phyloP scores from a whole-genome alignment of 2,113 vertebrate genomes.

The Silurus meridionalis region DNA sequence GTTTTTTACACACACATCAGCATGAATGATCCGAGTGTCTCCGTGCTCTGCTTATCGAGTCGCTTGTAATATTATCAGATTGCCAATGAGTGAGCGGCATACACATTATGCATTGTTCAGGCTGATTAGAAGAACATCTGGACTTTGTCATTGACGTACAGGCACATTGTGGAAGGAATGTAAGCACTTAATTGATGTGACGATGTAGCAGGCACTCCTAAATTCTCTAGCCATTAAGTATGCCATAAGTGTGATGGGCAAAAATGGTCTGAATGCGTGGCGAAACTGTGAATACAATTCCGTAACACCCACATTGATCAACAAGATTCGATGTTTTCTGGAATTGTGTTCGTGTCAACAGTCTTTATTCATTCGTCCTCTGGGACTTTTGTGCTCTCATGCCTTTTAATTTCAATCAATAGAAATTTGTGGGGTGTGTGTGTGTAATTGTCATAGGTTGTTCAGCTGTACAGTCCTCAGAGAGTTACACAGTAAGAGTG shows the following conservation, averaged over 20 bases:
- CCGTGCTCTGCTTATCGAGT: neutral
- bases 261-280: neutral
- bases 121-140: constrained; percentile 1
- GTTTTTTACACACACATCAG: neutral
- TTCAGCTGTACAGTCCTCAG: constrained; percentile 32
- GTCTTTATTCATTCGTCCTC: constrained; percentile 8
- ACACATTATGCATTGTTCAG: neutral
- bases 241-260: neutral
- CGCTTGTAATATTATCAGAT: neutral
- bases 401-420: constrained; percentile 24
- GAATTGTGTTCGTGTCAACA: neutral
- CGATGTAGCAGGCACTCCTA: neutral
- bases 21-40: neutral
- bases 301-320: neutral
- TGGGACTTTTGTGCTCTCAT: neutral
- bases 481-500: neutral
- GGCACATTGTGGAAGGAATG: neutral
- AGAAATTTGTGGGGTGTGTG: neutral
- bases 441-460: constrained; percentile 22
- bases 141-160: neutral
- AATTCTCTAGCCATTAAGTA: neutral
- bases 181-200: neutral
- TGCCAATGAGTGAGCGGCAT: neutral
- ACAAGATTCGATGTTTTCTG: neutral
- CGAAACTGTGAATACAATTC: too few species aligned